Base-by-base conservation (phyloP, 2,888 invertebrate species). In the Masnerella sp. region DNA sequence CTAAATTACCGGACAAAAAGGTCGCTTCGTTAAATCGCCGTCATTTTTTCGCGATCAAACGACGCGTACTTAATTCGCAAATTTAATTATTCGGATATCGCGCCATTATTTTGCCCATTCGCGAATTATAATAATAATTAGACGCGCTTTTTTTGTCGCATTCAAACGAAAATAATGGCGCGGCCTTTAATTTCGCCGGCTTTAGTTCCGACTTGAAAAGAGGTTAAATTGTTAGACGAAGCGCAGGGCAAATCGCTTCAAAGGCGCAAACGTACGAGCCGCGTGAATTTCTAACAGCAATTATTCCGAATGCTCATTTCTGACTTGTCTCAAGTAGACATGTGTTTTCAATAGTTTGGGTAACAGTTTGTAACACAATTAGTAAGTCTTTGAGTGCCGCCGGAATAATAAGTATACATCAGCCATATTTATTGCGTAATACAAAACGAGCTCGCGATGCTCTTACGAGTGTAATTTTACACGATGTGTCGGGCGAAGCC, bases 331-430 rank as follows among this genome's bases (percentile, higher is more conserved):
- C 38, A 51, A 67, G 61, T 61, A 65, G 67, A 67, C 67, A 61
- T 36, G 59, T 59, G 71, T 58, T 71, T 64, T 58, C 58, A 58
- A 71, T 71, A 64, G 59, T 72, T 72, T 49, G 49, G 17, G 54
- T 52, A 54, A 65, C 45, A 45, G 59, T 65, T 65, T 38, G 30
- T 54, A 56, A 65, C 30, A 56, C 36, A 64, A 54, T 56, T 65
- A 65, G 38, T 65, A 38, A 47, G 47, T 15, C n/a, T 65, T 54
- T 52, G 32, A 49, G 34, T 30, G 25, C 11, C 5, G 22, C 5
- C n/a, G 40, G 15, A 22, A 47, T 54, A 36, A 47, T 54, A 56
- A 47, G 17, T 25, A 11, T 18, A 56, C 12, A 32, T 56, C 32
- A 22, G 12, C 11, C n/a, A 15, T 40, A 67, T 56, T 54, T 47